Percentiles rank a stretch among this genome's conserved stretches.
Conservation (phyloP, 2,888 invertebrate genomes). For the Cataglyphis cursor region DNA sequence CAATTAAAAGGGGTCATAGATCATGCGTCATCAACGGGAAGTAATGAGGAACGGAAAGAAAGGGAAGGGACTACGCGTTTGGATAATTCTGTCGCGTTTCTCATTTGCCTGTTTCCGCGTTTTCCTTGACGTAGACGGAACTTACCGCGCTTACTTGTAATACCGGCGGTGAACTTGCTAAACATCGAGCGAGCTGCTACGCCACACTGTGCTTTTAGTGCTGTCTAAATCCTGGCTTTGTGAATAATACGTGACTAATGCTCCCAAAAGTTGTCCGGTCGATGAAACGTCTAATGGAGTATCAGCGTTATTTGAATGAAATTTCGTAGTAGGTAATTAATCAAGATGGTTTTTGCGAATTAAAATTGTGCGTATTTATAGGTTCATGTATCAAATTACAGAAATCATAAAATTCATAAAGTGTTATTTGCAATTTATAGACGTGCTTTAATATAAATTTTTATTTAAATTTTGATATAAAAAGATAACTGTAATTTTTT, state of each 20-base stretch:
- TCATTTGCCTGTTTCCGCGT: neutral
- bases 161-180: conserved; percentile 30
- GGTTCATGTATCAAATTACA: neutral
- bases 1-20: conserved; percentile 1
- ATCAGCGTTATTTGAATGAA: neutral
- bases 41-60: neutral
- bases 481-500: neutral
- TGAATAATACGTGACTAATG: conserved; percentile 31
- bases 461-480: neutral
- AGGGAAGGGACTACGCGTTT: neutral
- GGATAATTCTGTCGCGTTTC: conserved; percentile 15
- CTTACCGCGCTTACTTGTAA: conserved; percentile 6
- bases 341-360: conserved; percentile 8
- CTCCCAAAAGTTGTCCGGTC: conserved; percentile 9
- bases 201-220: conserved; percentile 15
- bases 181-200: conserved; percentile 10
- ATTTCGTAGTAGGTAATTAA: conserved; percentile 6
- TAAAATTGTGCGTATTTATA: neutral
- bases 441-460: neutral
- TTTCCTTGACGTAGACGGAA: conserved; percentile 8
- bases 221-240: conserved; percentile 38
- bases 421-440: neutral
- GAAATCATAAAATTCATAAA: neutral
- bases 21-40: neutral
- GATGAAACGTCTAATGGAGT: neutral